Conservation (phyloP, 2,888 invertebrate species). For the Drosophila imparisetae region DNA sequence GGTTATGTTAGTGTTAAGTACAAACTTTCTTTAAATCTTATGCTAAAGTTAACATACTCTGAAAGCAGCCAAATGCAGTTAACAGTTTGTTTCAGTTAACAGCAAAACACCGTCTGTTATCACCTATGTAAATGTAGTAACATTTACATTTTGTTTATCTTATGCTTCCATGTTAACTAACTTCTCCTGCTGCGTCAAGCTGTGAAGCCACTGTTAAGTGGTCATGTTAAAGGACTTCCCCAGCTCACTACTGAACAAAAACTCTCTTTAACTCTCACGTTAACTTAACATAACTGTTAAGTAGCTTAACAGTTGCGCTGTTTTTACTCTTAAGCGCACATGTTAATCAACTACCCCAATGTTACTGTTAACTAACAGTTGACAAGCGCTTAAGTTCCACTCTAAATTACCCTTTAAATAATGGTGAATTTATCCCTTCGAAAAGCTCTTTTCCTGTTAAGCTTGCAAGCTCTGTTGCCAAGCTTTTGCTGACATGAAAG, state of each 20-base stretch:
- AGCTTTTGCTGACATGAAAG: conserved; percentile 33
- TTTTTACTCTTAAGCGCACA: not conserved
- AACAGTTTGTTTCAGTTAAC: too few species aligned
- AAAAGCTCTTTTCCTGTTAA: conserved; percentile 27
- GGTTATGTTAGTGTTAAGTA: not conserved
- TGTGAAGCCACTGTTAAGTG: not conserved
- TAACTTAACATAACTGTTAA: conserved; percentile 1
- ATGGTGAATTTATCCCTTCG: conserved; percentile 51
- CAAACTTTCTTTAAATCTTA: not conserved
- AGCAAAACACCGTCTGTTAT: not conserved
- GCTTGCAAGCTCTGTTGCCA: conserved; percentile 42
- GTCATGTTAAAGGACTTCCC: conserved; percentile 18
- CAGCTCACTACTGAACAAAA: conserved; percentile 6
- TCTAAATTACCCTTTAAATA: conserved; percentile 42
- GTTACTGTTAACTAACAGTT: conserved; percentile 7
- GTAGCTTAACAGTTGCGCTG: not conserved
- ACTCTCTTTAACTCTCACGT: not conserved
- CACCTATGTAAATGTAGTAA: not conserved
- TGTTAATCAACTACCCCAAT: conserved; percentile 29
- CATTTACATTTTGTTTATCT: conserved; percentile 14
- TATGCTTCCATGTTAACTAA: conserved; percentile 2
- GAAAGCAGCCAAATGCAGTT: not conserved
- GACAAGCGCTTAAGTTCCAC: conserved; percentile 1
- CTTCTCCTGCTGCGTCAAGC: not conserved
- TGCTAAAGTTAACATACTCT: not conserved